Conservation (phyloP, 2,113 vertebrate genomes). For the Cromileptes altivelis region DNA sequence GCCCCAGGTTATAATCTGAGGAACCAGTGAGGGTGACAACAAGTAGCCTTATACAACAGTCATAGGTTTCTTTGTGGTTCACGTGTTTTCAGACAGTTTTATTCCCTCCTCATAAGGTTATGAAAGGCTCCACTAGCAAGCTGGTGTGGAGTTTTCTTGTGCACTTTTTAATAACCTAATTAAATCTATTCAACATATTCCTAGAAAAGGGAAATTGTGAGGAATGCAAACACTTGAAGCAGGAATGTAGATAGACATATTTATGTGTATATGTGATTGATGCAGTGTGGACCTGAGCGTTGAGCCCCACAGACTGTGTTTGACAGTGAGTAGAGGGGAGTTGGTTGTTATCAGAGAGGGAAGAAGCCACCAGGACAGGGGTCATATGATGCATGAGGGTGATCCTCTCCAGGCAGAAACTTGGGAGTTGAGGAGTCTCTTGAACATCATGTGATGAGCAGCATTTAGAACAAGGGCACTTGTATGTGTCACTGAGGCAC, state of each 20-base stretch:
- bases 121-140: constrained; percentile 21
- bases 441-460: constrained; percentile 86
- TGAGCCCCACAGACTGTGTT: constrained; percentile 27
- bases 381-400: constrained; percentile 82
- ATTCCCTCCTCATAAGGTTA: constrained; percentile 9
- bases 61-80: constrained; percentile 60
- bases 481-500: constrained; percentile 53
- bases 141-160: constrained; percentile 3
- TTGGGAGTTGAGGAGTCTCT: constrained; percentile 80
- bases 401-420: constrained; percentile 80
- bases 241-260: not conserved
- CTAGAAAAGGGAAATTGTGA: not conserved
- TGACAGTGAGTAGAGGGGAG: constrained; percentile 43
- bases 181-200: not conserved
- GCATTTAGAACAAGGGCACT: constrained; percentile 75
- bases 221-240: not conserved
- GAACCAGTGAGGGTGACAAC: constrained; percentile 43
- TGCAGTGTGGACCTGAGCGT: constrained; percentile 4
- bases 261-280: constrained; percentile 6
- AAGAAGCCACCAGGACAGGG: constrained; percentile 57
- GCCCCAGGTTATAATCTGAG: constrained; percentile 65
- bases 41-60: constrained; percentile 62
- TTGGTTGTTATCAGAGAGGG: constrained; percentile 61
- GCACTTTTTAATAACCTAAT: not conserved
- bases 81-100: constrained; percentile 18